phyloP scores from a whole-genome alignment of 1,140 invertebrate genomes.

The Zaprionus ornatus region DNA sequence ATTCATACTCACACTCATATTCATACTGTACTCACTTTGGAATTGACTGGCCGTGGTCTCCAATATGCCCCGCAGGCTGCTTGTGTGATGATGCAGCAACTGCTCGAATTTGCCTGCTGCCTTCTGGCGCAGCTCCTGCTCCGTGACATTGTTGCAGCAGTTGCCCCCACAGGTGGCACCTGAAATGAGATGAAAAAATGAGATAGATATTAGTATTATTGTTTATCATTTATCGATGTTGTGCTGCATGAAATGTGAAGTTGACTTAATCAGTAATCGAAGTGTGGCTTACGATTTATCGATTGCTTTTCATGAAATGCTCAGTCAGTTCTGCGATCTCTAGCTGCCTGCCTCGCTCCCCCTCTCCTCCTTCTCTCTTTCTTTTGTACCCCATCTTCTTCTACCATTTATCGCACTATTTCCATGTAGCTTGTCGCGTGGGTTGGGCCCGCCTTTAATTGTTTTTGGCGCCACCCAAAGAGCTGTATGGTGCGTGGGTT shows the following conservation, averaged over 20 bases:
- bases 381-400: not conserved
- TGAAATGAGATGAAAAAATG: conserved; percentile 34
- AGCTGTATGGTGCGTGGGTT: conserved; percentile 39
- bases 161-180: conserved; percentile 77
- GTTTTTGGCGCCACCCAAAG: conserved; percentile 59
- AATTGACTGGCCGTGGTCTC: conserved; percentile 75
- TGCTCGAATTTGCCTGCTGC: conserved; percentile 72
- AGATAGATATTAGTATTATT: not conserved
- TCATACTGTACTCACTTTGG: conserved; percentile 71
- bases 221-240: not conserved
- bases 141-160: conserved; percentile 79
- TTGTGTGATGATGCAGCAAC: conserved; percentile 79
- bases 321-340: too few species aligned
- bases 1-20: conserved; percentile 14
- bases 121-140: conserved; percentile 71
- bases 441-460: conserved; percentile 61
- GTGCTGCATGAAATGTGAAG: not conserved
- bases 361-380: not conserved
- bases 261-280: not conserved
- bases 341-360: not conserved
- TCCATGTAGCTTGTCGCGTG: conserved; percentile 33
- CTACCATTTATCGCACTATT: not conserved
- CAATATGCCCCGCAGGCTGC: conserved; percentile 77
- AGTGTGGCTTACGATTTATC: too few species aligned
- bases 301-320: too few species aligned